phyloP scores from a whole-genome alignment of 1,140 invertebrate genomes.

The Liolophura sinensis region DNA sequence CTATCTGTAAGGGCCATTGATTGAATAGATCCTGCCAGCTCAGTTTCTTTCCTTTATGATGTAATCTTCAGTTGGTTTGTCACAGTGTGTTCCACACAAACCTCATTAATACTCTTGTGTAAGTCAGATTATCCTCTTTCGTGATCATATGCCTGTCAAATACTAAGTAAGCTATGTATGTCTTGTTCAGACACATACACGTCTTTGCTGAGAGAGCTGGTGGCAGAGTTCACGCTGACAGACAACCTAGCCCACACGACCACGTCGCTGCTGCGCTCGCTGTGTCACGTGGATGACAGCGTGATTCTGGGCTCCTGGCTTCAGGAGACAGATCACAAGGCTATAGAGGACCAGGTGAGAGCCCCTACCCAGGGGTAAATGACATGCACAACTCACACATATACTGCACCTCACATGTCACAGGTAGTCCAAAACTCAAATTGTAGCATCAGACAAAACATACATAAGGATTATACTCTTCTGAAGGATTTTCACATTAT shows the following conservation, averaged over 20 bases:
- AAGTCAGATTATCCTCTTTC: background rate
- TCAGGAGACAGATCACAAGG: conserved; percentile 94
- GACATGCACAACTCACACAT: too few relatives aligned
- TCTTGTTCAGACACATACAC: conserved; percentile 51
- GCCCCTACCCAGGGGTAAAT: background rate
- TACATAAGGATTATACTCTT: too few relatives aligned
- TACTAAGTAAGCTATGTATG: too few relatives aligned
- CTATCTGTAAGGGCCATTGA: too few relatives aligned
- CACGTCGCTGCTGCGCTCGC: conserved; percentile 80
- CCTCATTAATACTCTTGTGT: background rate
- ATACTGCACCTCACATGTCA: too few relatives aligned
- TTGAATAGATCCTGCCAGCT: too few relatives aligned
- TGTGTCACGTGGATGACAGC: conserved; percentile 87
- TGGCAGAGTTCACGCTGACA: conserved; percentile 94
- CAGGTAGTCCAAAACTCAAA: too few relatives aligned
- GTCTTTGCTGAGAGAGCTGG: conserved; percentile 71
- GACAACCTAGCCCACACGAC: conserved; percentile 95
- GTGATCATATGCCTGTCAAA: too few relatives aligned
- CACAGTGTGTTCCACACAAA: background rate
- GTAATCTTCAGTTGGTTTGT: too few relatives aligned
- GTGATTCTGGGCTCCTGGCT: conserved; percentile 67
- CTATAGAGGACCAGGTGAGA: conserved; percentile 94
- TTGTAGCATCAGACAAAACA: too few relatives aligned
- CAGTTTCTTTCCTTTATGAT: too few relatives aligned
- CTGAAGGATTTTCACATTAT: too few relatives aligned